These are phyloP conservation scores for Acanthosoma haemorrhoidale DNA, from an alignment of 2,888 invertebrate genomes.

Conservation along the genomic window DNA sequence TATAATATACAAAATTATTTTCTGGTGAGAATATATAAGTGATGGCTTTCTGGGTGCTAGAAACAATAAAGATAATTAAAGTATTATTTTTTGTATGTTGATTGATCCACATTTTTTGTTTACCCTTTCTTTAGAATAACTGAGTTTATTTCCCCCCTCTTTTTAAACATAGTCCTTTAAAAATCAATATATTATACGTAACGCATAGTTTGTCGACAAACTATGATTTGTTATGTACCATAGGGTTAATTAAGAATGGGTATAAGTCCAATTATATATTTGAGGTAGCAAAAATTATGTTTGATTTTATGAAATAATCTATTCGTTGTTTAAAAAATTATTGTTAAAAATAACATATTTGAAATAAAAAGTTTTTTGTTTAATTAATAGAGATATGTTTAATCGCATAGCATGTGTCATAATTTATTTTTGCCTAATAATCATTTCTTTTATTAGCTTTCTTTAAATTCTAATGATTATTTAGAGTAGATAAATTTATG, in stretches of 20 bases:
- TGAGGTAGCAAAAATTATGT: constrained; percentile 9
- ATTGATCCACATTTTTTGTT: constrained; percentile 20
- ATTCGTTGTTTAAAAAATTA: neutral
- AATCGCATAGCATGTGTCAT: too few relatives aligned
- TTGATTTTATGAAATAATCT: neutral
- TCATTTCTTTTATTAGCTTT: neutral
- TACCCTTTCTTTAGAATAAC: constrained; percentile 2
- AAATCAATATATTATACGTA: neutral
- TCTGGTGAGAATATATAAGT: constrained; percentile 22
- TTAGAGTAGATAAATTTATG: neutral
- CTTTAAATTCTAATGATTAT: neutral
- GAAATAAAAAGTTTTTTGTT: neutral
- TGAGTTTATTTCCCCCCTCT: neutral
- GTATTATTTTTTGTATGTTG: constrained; percentile 12
- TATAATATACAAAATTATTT: constrained; percentile 24
- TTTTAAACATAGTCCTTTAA: too few relatives aligned
- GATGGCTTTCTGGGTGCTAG: constrained; percentile 29
- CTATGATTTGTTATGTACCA: constrained; percentile 19
- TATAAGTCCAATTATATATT: constrained; percentile 18
- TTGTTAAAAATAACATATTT: neutral
- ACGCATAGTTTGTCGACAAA: constrained; percentile 18
- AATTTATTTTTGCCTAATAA: neutral
- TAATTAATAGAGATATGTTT: too few relatives aligned
- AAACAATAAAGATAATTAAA: constrained; percentile 23
- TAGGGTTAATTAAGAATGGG: constrained; percentile 25